Evolutionary conservation across 2,888 invertebrate genomes (phyloP).

Genomic region (Torymus auratus): DNA sequence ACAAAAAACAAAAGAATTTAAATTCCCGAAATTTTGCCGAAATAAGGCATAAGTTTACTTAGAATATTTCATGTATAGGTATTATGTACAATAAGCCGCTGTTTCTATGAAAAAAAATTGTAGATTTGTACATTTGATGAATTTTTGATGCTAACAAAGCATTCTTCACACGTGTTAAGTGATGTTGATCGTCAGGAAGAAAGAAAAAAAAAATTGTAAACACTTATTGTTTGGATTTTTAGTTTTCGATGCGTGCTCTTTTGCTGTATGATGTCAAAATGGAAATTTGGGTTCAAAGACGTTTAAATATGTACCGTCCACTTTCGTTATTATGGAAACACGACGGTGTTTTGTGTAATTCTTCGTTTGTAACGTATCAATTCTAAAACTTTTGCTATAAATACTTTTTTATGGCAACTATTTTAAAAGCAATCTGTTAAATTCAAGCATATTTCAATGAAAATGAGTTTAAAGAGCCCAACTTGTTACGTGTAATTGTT

Average conservation of each 20-base stretch:
- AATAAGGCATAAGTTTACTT: slow-evolving; percentile 70
- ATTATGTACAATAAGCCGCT: slow-evolving; percentile 60
- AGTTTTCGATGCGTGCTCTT: slow-evolving; percentile 50
- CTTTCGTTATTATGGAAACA: slow-evolving; percentile 36
- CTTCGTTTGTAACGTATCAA: slow-evolving; percentile 15
- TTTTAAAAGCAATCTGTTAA: slow-evolving; percentile 43
- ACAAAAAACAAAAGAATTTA: slow-evolving; percentile 37
- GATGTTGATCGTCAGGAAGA: slow-evolving; percentile 59
- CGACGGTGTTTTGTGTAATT: slow-evolving; percentile 28
- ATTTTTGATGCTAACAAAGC: slow-evolving; percentile 57
- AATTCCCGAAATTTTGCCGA: slow-evolving; percentile 69
- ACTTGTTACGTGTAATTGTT: slow-evolving; percentile 64
- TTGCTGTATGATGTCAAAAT: slow-evolving; percentile 42
- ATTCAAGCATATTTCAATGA: slow-evolving; percentile 35
- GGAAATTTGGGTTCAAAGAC: slow-evolving; percentile 31
- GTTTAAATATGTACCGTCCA: slow-evolving; percentile 45
- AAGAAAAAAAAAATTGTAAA: slow-evolving; percentile 49
- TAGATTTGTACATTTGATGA: slow-evolving; percentile 69
- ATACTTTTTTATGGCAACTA: slow-evolving; percentile 30
- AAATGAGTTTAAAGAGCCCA: slow-evolving; percentile 54
- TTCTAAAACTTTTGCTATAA: slow-evolving; percentile 49
- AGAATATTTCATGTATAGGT: slow-evolving; percentile 67
- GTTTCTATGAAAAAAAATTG: slow-evolving; percentile 57
- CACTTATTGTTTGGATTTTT: slow-evolving; percentile 50
- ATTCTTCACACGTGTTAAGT: slow-evolving; percentile 58